Evolutionary conservation across 1,140 invertebrate genomes (phyloP), one percentile per base, ranked within the genome.

Genomic region (Rhopalosiphum maidis): DNA sequence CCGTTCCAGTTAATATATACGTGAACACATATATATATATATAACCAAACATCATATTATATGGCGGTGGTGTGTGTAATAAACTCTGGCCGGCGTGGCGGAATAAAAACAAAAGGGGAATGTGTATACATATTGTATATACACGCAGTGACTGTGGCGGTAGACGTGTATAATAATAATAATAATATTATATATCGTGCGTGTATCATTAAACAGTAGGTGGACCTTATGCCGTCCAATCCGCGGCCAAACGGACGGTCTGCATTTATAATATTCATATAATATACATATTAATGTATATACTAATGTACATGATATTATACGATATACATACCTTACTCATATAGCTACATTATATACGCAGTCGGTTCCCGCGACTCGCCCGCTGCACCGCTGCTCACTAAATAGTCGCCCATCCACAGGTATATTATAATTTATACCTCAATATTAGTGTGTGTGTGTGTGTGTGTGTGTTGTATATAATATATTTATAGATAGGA

Each of bases 181-280:
- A 60, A 91, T 68, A 89, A 37, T 90, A 90, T 54, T 55, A 55
- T 89, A 51, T 37, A 37, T 68, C 35, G 51, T 21, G 54, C 43
- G 25, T 68, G 30, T 85, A 86, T 93, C 85, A 92, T 92, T 92
- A 92, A 93, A 93, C 91, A 86, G 91, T 93, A 93, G 91, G 91
- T 93, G 91, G 91, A 93, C 77, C 91, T 93, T 85, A 30, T 43
- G 43, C 91, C 77, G 82, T 48, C 91, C 91, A 93, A 93, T 93
- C 91, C 82, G 91, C 82, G 77, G 77, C 43, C 91, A 51, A 92
- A 92, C 51, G 43, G 46, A 48, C 91, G 43, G 91, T 48, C n/a
- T 46, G 60, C 25, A 60, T n/a, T 77, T 77, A 21, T 77, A 77
- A 77, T 77, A n/a, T 18, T 18, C 48, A 18, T 51, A 15, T 51